phyloP scores from a whole-genome alignment of 2,797 vertebrate genomes.

The Sebastes hubbsi region DNA sequence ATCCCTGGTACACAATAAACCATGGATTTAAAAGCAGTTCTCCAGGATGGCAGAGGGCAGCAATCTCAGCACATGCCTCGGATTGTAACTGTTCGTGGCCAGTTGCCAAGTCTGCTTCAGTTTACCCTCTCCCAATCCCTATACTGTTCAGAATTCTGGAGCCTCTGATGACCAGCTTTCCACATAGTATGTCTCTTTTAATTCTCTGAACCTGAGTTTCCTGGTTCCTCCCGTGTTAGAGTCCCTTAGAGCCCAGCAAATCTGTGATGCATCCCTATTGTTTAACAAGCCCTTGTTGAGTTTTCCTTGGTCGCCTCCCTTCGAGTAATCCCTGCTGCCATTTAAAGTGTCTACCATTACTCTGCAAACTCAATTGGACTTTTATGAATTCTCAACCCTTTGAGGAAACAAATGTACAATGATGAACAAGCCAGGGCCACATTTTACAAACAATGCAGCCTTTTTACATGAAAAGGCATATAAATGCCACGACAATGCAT shows the following conservation, averaged over 20 bases:
- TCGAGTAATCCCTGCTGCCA: not conserved
- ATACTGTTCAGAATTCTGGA: not conserved
- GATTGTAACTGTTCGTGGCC: not conserved
- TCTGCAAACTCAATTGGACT: not conserved
- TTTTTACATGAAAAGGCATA: too few relatives aligned
- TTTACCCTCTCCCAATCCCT: not conserved
- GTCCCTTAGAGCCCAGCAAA: not conserved
- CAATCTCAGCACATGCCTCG: not conserved
- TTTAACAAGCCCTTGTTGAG: constrained; percentile 5
- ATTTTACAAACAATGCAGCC: not conserved
- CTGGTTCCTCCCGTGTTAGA: not conserved
- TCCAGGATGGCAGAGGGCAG: not conserved
- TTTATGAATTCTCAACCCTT: not conserved
- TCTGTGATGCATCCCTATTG: not conserved
- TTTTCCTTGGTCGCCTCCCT: not conserved
- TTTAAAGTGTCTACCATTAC: not conserved
- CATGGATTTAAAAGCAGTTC: not conserved
- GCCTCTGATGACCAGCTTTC: not conserved
- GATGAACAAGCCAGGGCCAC: not conserved
- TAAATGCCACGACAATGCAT: too few relatives aligned
- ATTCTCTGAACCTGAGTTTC: not conserved
- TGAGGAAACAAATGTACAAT: not conserved
- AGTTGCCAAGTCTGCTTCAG: not conserved
- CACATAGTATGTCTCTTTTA: not conserved
- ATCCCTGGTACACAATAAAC: not conserved